Conservation (phyloP, 2,888 invertebrate species). For the Cistogaster globosa region DNA sequence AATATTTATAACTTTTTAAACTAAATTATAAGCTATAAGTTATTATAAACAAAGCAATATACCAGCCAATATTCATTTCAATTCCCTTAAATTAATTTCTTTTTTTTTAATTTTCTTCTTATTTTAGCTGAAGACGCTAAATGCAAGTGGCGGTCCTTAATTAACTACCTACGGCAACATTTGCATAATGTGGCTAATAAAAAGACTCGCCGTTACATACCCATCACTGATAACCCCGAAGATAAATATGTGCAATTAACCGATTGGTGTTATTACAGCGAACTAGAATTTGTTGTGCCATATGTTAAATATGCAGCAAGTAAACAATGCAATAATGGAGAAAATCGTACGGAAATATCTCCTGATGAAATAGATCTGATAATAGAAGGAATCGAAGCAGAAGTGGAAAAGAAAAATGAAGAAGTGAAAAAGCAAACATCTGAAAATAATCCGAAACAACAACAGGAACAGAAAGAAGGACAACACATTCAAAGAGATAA, state of each 20-base stretch:
- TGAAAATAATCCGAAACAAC: slow-evolving; percentile 22
- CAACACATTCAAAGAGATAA: neutral
- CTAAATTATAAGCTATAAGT: too few relatives aligned
- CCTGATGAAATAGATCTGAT: slow-evolving; percentile 57
- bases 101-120: neutral
- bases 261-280: slow-evolving; percentile 70
- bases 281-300: slow-evolving; percentile 71
- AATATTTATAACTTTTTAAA: too few relatives aligned
- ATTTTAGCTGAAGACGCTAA: slow-evolving; percentile 69
- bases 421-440: neutral
- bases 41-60: too few relatives aligned
- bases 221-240: slow-evolving; percentile 64
- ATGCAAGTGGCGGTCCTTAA: slow-evolving; percentile 69
- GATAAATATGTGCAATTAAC: slow-evolving; percentile 68
- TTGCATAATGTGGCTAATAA: slow-evolving; percentile 65
- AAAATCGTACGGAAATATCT: slow-evolving; percentile 28
- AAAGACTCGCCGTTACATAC: slow-evolving; percentile 67
- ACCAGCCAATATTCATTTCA: too few relatives aligned
- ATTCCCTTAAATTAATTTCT: too few relatives aligned
- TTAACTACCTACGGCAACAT: slow-evolving; percentile 64
- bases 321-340: slow-evolving; percentile 21
- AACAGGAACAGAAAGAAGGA: neutral
- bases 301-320: slow-evolving; percentile 59
- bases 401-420: slow-evolving; percentile 4
- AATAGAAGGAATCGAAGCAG: slow-evolving; percentile 39